These are phyloP conservation scores for Seriola rivoliana DNA, from an alignment of 2,113 vertebrate genomes.

Conservation along the genomic window DNA sequence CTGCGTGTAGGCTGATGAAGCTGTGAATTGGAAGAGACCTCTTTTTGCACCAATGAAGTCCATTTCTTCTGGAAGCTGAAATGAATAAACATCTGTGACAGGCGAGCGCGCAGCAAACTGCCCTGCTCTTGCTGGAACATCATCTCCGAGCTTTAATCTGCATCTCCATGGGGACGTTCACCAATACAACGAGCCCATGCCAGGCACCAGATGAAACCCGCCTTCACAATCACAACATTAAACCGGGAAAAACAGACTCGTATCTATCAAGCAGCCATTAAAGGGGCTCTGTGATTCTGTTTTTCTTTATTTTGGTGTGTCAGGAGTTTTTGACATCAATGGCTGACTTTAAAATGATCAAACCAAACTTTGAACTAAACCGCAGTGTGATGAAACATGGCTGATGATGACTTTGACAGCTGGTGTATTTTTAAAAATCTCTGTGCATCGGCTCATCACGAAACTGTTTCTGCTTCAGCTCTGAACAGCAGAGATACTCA, in stretches of 20 bases:
- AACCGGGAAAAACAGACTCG: background rate
- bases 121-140: constrained; percentile 28
- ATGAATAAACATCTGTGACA: constrained; percentile 42
- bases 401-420: constrained; percentile 15
- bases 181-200: constrained; percentile 4
- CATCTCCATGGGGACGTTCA: constrained; percentile 37
- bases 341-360: constrained; percentile 31
- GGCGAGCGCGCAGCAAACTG: background rate
- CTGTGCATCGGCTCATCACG: background rate
- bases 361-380: constrained; percentile 39
- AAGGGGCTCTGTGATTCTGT: constrained; percentile 14
- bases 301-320: constrained; percentile 37
- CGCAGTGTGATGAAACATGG: constrained; percentile 21
- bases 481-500: background rate
- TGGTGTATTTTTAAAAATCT: constrained; percentile 54
- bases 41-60: constrained; percentile 17
- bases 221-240: constrained; percentile 22
- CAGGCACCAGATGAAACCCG: constrained; percentile 45
- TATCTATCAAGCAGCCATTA: constrained; percentile 7
- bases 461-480: constrained; percentile 6
- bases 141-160: constrained; percentile 52
- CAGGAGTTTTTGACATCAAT: constrained; percentile 43
- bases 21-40: constrained; percentile 20
- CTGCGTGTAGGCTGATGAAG: constrained; percentile 17
- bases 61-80: constrained; percentile 26